A percentile compares a stretch with the other conserved stretches of the same genome.
Conservation (phyloP, 2,113 vertebrate species). For the Sapayoa aenigma region DNA sequence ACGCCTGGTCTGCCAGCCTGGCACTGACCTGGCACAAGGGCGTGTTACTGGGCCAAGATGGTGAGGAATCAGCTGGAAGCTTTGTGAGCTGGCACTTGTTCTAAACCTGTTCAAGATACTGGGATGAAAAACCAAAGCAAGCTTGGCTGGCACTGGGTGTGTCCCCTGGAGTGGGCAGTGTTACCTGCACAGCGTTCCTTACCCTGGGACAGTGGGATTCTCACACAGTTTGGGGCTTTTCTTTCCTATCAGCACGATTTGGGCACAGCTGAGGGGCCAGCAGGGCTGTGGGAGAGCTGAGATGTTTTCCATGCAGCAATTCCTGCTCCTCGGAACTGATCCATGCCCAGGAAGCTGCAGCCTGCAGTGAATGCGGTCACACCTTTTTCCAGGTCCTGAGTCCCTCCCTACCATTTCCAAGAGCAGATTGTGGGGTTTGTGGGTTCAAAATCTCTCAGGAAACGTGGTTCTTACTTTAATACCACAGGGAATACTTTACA, state of each 20-base stretch:
- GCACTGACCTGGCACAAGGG: background rate
- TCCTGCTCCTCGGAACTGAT: fast-evolving
- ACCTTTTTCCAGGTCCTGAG: background rate
- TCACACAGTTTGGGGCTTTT: background rate
- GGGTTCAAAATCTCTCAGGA: background rate
- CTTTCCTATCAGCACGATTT: fast-evolving
- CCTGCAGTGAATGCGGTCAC: background rate
- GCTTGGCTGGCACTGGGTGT: fast-evolving
- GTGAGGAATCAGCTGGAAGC: background rate
- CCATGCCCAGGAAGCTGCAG: fast-evolving
- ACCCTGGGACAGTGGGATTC: background rate
- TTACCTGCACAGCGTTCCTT: no score
- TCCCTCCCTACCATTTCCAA: background rate
- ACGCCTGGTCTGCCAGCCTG: background rate
- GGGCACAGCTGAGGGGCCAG: background rate
- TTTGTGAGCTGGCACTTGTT: background rate
- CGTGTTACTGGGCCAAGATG: background rate
- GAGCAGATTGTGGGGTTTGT: background rate
- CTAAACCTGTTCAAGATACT: background rate
- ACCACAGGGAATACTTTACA: fast-evolving
- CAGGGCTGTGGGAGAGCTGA: background rate
- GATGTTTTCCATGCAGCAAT: background rate
- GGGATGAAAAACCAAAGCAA: background rate
- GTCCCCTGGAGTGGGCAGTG: background rate
- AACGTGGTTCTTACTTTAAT: background rate